Evolutionary conservation across 2,797 vertebrate genomes (phyloP).

Genomic region (Spinus pinus): DNA sequence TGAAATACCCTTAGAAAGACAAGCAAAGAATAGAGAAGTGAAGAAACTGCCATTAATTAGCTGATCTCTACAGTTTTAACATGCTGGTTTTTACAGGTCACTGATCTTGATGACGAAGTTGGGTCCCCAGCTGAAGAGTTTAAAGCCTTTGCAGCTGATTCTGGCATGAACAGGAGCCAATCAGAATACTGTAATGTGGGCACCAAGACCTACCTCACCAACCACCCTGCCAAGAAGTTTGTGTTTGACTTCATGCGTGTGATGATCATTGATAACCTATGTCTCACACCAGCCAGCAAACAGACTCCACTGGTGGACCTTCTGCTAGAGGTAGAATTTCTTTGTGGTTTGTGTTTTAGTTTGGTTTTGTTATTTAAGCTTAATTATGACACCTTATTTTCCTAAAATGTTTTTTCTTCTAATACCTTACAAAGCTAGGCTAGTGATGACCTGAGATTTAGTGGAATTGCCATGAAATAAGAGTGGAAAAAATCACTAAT

Average conservation of each 20-base stretch:
- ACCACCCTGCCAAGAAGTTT: constrained; percentile 97
- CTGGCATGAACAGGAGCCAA: constrained; percentile 98
- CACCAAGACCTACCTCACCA: constrained; percentile 94
- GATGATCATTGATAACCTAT: constrained; percentile 97
- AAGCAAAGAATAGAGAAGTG: not conserved
- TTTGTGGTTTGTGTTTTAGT: not conserved
- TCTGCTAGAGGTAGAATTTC: constrained; percentile 87
- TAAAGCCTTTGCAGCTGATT: constrained; percentile 90
- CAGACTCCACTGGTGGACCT: constrained; percentile 96
- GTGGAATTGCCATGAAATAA: not conserved
- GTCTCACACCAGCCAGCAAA: constrained; percentile 93
- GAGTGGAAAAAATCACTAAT: fast-evolving
- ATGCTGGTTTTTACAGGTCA: constrained; percentile 73
- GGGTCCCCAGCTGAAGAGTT: constrained; percentile 97
- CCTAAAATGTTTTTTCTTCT: not conserved
- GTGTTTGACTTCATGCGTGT: constrained; percentile 99
- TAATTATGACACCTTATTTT: not conserved
- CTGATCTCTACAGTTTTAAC: not conserved
- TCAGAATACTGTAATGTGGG: constrained; percentile 98
- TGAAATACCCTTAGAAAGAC: not conserved
- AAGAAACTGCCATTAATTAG: not conserved
- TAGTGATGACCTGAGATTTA: not conserved
- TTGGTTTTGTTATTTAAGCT: not conserved
- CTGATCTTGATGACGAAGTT: constrained; percentile 92
- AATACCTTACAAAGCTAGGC: not conserved